These are phyloP conservation scores for Caenorhabditis sp. DNA, from an alignment of 2,888 invertebrate genomes.

Conservation along the genomic window DNA sequence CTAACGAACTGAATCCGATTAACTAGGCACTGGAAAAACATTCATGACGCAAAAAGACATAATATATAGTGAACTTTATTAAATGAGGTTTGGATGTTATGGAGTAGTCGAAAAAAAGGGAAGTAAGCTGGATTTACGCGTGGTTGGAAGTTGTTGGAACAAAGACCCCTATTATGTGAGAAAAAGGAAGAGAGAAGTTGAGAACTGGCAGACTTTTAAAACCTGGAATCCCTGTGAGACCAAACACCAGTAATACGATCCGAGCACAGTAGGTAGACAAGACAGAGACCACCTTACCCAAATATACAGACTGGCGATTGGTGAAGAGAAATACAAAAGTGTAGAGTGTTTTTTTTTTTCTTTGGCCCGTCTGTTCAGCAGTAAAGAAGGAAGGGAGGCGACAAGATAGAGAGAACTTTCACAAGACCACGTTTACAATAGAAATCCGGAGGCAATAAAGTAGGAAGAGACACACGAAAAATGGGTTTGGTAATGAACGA, in stretches of 20 bases:
- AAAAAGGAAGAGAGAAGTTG: slow-evolving; percentile 25
- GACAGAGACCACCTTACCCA: not conserved
- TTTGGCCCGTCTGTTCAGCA: slow-evolving; percentile 61
- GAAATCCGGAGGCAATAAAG: slow-evolving; percentile 44
- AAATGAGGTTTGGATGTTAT: slow-evolving; percentile 35
- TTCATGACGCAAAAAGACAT: slow-evolving; percentile 5
- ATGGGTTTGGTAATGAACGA: slow-evolving; percentile 7
- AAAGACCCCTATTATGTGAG: slow-evolving; percentile 61
- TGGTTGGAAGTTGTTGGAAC: slow-evolving; percentile 63
- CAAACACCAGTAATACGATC: slow-evolving; percentile 29
- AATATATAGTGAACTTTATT: slow-evolving; percentile 7
- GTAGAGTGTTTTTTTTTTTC: slow-evolving; percentile 11
- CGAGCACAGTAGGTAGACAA: not conserved
- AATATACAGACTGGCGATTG: slow-evolving; percentile 5
- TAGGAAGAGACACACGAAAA: slow-evolving; percentile 10
- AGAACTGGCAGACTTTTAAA: slow-evolving; percentile 54
- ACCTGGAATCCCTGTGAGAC: slow-evolving; percentile 58
- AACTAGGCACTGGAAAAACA: slow-evolving; percentile 1
- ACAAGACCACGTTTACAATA: slow-evolving; percentile 60
- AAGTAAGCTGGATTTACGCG: slow-evolving; percentile 51
- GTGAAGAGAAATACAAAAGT: slow-evolving; percentile 34
- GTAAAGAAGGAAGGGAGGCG: slow-evolving; percentile 38
- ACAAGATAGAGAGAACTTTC: slow-evolving; percentile 61
- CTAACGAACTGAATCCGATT: slow-evolving; percentile 37
- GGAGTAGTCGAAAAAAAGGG: not conserved